A percentile compares a stretch with the other conserved stretches of the same genome.
Conservation (phyloP, 2,113 vertebrate genomes). For the Oriolus oriolus region DNA sequence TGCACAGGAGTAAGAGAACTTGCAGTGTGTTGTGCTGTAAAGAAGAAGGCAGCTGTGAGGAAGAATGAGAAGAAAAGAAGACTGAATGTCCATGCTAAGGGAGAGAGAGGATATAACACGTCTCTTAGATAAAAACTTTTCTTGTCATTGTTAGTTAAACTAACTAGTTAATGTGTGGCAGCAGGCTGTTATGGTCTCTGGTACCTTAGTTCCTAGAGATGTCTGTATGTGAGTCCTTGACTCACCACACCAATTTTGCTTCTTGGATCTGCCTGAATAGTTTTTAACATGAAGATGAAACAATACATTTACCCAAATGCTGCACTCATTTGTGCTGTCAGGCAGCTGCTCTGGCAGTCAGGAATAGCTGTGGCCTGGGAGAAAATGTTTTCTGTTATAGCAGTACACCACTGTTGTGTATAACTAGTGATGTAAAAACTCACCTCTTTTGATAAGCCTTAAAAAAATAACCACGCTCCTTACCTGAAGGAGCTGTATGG, state of each 20-base stretch:
- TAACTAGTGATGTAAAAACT: background rate
- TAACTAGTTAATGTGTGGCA: background rate
- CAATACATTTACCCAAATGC: background rate
- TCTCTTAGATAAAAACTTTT: background rate
- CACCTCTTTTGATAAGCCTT: background rate
- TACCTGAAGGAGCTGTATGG: background rate
- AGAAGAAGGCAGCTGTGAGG: no score
- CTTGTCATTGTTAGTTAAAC: background rate
- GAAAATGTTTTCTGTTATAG: background rate
- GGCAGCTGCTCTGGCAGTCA: background rate
- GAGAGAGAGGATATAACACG: background rate
- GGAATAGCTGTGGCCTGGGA: background rate
- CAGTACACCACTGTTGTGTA: background rate
- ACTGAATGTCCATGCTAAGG: background rate
- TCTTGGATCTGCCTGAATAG: background rate
- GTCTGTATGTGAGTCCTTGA: background rate
- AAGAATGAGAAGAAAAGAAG: background rate
- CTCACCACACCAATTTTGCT: background rate
- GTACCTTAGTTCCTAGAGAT: background rate
- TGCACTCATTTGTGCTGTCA: background rate
- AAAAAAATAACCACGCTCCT: background rate
- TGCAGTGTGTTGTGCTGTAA: background rate
- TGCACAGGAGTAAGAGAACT: background rate
- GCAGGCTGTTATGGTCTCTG: background rate
- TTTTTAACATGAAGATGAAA: background rate